Evolutionary conservation across 53 echinoderm and acorn worm genomes (phyloP), one percentile per base, ranked within the genome.

Genomic region (Stichopus horrens): DNA sequence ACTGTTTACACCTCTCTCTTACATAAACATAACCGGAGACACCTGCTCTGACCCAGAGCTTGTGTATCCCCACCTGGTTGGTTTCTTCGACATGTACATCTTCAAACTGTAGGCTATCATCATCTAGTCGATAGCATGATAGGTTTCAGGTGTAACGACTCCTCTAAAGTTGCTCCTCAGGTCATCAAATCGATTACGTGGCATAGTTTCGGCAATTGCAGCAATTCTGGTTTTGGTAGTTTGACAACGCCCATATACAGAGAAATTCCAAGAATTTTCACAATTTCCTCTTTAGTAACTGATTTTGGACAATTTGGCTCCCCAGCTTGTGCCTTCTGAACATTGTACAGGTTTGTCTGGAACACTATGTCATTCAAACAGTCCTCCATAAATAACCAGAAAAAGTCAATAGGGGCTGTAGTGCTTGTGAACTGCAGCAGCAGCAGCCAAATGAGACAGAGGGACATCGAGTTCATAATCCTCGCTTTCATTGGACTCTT

Each of bases 61-160:
- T 91, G 16, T 91, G 16, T 77, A 77, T 13, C 88, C 91, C 55
- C 77, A 84, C 7, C 75, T 74, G 9, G 78, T 83, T 11, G 92
- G 92, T 8, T 92, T 92, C 9, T 82, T 85, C 14, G 63, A 54
- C 76, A 92, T 92, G 54, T 89, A 89, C 57, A 73, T 75, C 73
- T 92, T 92, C 21, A 89, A 66, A 11, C 59, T 83, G 9, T 73
- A 89, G 19, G 83, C 79, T 11, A 86, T 92, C 85, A 92, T 92
- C 85, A 76, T 74, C n/a, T 92, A 86, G 22, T 89, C 92, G 2
- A 92, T 59, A 18, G 92, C 80, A 7, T 74, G 68, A 54, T 89
- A 58, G 13, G 80, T 85, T 55, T 91, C 88, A 9, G 88, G 81
- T 7, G 71, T 22, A 0, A 86, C 90, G 0, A 65, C 53, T 74